These are phyloP conservation scores for Actinernus sp. DNA, from an alignment of 92 coral and sea anemone species.

Conservation along the genomic window DNA sequence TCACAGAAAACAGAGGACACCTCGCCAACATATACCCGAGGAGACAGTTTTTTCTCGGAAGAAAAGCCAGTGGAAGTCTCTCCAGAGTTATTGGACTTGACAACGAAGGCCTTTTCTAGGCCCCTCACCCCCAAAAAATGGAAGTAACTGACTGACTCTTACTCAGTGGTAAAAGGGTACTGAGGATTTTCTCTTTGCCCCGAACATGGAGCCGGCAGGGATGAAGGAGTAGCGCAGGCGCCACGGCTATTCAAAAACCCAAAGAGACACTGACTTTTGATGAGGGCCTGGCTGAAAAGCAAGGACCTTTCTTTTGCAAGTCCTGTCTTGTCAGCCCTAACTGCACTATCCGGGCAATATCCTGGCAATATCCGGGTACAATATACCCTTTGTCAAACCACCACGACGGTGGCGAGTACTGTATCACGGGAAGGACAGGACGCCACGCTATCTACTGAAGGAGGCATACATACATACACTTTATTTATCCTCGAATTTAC, in stretches of 20 bases:
- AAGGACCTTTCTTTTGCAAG: conserved; percentile 40
- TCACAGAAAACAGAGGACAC: neutral
- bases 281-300: conserved; percentile 56
- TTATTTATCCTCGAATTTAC: too few species aligned
- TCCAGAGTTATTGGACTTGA: conserved; percentile 26
- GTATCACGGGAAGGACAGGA: conserved; percentile 12
- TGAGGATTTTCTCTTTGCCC: conserved; percentile 31
- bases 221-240: conserved; percentile 53
- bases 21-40: conserved; percentile 3
- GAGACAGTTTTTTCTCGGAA: conserved; percentile 44
- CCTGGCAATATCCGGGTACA: conserved; percentile 54
- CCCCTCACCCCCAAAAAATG: conserved; percentile 48
- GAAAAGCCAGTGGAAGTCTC: conserved; percentile 44
- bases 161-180: conserved; percentile 50
- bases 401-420: conserved; percentile 57
- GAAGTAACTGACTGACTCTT: conserved; percentile 39
- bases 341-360: too few species aligned
- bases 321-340: too few species aligned
- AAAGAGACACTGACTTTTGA: conserved; percentile 51
- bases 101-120: conserved; percentile 55
- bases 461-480: too few species aligned
- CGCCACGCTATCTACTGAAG: conserved; percentile 16
- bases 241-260: conserved; percentile 55
- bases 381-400: conserved; percentile 32
- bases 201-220: conserved; percentile 64